These are phyloP conservation scores for Drosophila leonis DNA, from an alignment of 2,888 invertebrate genomes.

Conservation along the genomic window DNA sequence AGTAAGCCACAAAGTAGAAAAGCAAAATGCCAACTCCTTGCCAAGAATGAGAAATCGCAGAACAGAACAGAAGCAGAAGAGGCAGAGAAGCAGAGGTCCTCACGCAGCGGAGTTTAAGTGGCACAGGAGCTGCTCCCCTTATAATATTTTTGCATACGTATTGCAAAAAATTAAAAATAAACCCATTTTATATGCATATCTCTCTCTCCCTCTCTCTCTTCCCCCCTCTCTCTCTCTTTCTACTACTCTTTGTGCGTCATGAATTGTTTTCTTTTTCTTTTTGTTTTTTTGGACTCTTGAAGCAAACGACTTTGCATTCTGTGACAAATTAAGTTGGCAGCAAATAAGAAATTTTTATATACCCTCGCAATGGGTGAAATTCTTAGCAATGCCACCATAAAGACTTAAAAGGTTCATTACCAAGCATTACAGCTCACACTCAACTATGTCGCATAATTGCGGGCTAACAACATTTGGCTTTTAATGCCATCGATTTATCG, in stretches of 20 bases:
- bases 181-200: constrained; percentile 41
- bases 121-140: constrained; percentile 53
- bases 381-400: constrained; percentile 12
- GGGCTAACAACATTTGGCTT: constrained; percentile 1
- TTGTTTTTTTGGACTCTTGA: constrained; percentile 62
- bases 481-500: constrained; percentile 9
- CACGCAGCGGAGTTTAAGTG: constrained; percentile 71
- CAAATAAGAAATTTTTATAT: constrained; percentile 68
- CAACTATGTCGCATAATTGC: constrained; percentile 21
- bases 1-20: constrained; percentile 78
- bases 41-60: constrained; percentile 42
- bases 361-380: constrained; percentile 18
- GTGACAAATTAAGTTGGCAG: constrained; percentile 77
- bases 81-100: constrained; percentile 27
- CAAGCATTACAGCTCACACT: constrained; percentile 4
- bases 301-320: constrained; percentile 61
- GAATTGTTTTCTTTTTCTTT: constrained; percentile 68
- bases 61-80: constrained; percentile 28
- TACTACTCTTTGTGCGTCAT: constrained; percentile 58
- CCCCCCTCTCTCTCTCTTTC: constrained; percentile 18
- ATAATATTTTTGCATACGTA: constrained; percentile 72
- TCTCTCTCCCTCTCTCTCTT: constrained; percentile 18
- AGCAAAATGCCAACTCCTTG: constrained; percentile 76
- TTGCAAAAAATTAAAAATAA: constrained; percentile 44
- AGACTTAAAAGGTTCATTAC: constrained; percentile 16